phyloP scores from a whole-genome alignment of 2,888 invertebrate genomes.

The Chromoteleia sp. region DNA sequence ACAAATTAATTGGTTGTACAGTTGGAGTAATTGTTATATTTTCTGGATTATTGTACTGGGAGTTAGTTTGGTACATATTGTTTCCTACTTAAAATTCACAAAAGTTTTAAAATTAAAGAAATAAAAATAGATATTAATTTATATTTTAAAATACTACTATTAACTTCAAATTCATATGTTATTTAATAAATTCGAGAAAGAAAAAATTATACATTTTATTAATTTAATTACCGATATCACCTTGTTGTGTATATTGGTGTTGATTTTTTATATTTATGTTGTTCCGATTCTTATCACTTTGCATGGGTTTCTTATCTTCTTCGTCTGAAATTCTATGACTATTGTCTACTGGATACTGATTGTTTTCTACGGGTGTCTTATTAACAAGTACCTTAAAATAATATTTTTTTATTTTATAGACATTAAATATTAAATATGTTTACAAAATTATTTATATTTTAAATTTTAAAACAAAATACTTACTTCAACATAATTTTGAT shows the following conservation, averaged over 20 bases:
- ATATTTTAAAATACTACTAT: slow-evolving; percentile 3
- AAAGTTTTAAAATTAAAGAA: background rate
- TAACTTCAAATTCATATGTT: too few species aligned
- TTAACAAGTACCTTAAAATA: slow-evolving; percentile 28
- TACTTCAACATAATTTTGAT: slow-evolving; percentile 41
- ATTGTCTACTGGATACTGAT: slow-evolving; percentile 25
- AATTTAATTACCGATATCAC: too few species aligned
- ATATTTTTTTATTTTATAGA: too few species aligned
- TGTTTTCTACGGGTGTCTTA: slow-evolving; percentile 12
- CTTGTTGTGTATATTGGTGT: slow-evolving; percentile 14
- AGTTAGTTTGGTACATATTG: slow-evolving; percentile 15
- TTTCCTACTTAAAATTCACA: slow-evolving; percentile 25
- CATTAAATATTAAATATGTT: too few species aligned
- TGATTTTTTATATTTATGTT: slow-evolving; percentile 25
- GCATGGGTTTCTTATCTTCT: slow-evolving; percentile 22
- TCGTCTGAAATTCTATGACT: slow-evolving; percentile 35
- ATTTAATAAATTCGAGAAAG: background rate
- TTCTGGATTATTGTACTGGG: slow-evolving; percentile 39
- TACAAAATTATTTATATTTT: too few species aligned
- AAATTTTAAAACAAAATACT: slow-evolving; percentile 7
- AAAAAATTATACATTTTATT: slow-evolving; percentile 25
- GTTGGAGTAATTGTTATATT: slow-evolving; percentile 60
- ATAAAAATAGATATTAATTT: background rate
- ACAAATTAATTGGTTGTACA: slow-evolving; percentile 77
- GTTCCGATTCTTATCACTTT: slow-evolving; percentile 30